These are phyloP conservation scores for Hemibates koningsi DNA, from an alignment of 2,113 vertebrate genomes.

Conservation along the genomic window DNA sequence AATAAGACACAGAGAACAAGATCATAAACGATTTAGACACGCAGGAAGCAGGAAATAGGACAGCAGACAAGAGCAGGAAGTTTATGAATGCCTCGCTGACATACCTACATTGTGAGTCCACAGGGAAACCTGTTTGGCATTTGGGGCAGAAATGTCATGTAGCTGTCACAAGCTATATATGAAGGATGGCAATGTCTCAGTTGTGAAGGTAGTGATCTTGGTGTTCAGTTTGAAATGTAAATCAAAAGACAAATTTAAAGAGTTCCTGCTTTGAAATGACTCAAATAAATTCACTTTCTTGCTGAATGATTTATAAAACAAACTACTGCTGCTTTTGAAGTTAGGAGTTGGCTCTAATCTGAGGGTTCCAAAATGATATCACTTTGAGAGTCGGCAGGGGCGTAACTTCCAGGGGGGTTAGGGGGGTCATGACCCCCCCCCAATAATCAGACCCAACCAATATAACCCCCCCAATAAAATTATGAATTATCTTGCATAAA, in stretches of 20 bases:
- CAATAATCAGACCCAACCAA: background rate
- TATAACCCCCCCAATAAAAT: background rate
- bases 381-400: background rate
- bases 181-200: background rate
- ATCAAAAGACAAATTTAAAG: constrained; percentile 13
- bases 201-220: background rate
- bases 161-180: constrained; percentile 17
- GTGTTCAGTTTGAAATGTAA: constrained; percentile 32
- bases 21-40: constrained; percentile 4
- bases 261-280: constrained; percentile 2
- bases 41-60: constrained; percentile 27
- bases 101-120: background rate
- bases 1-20: constrained; percentile 44
- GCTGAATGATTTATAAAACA: constrained; percentile 43
- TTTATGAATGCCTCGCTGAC: background rate
- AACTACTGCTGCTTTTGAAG: constrained; percentile 8
- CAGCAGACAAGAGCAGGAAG: constrained; percentile 1
- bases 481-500: background rate
- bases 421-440: background rate
- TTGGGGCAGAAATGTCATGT: constrained; percentile 9
- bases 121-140: background rate
- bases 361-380: background rate
- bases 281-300: background rate
- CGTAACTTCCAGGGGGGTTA: background rate
- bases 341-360: background rate